A percentile compares a stretch with the other conserved stretches of the same genome.
phyloP scores from a whole-genome alignment of 2,113 vertebrate species.

The Acrocephalus kingi region DNA sequence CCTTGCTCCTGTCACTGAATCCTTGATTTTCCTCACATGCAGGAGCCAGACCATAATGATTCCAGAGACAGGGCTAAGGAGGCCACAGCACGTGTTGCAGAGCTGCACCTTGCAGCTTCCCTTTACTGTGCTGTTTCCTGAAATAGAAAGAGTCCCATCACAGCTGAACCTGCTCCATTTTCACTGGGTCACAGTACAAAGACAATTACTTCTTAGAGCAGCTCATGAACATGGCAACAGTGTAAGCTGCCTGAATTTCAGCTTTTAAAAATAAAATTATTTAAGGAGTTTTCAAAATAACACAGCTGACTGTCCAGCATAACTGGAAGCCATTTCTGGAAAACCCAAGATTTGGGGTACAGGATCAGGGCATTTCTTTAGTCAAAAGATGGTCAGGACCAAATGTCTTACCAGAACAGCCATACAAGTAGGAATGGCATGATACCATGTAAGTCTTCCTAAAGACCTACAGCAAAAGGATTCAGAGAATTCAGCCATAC shows the following conservation, averaged over 20 bases:
- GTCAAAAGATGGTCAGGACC: not conserved
- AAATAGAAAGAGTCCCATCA: not conserved
- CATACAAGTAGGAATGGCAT: not conserved
- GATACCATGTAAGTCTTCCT: not conserved
- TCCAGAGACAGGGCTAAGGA: not conserved
- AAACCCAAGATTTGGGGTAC: not conserved
- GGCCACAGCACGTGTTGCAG: not conserved
- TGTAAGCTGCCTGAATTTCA: not conserved
- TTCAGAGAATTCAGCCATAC: not conserved
- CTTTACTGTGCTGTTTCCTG: not conserved
- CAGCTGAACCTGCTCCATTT: not conserved
- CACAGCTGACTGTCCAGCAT: not conserved
- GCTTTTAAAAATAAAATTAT: not conserved
- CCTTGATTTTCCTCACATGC: not conserved
- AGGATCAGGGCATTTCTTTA: not conserved
- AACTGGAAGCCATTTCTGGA: not conserved
- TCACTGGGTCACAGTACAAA: not conserved
- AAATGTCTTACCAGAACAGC: not conserved
- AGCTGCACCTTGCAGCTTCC: not conserved
- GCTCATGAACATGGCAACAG: not conserved
- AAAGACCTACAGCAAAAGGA: not conserved
- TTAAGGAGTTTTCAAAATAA: not conserved
- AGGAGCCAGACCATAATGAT: not conserved
- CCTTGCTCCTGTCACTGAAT: not conserved
- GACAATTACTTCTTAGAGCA: not conserved